A percentile compares a stretch with the other conserved stretches of the same genome.
phyloP scores from a whole-genome alignment of 2,888 invertebrate genomes.

The Hypolimnas misippus region DNA sequence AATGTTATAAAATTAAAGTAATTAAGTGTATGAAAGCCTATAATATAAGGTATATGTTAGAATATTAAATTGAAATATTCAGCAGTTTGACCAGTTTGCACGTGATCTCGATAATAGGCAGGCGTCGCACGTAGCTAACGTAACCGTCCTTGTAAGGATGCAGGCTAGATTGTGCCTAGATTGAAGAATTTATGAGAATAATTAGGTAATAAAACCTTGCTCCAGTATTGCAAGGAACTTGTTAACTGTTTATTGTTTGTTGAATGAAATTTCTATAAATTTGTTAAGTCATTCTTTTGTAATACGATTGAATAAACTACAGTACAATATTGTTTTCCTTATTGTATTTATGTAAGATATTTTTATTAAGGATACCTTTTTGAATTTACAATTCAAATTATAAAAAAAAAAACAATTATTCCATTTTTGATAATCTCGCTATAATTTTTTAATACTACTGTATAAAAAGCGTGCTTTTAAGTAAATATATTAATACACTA shows the following conservation, averaged over 20 bases:
- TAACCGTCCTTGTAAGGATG: conserved; percentile 54
- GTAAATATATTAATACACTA: too few relatives aligned
- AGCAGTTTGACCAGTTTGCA: conserved; percentile 31
- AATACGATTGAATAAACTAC: too few relatives aligned
- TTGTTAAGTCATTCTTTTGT: too few relatives aligned
- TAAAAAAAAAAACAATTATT: too few relatives aligned
- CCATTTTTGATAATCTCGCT: too few relatives aligned
- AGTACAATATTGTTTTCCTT: too few relatives aligned
- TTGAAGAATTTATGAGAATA: conserved; percentile 44
- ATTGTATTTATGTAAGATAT: too few relatives aligned
- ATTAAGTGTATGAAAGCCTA: background rate
- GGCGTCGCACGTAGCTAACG: conserved; percentile 35
- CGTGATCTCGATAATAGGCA: conserved; percentile 35
- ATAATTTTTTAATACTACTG: too few relatives aligned
- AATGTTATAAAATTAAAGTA: background rate
- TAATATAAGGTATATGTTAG: background rate
- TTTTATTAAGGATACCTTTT: too few relatives aligned
- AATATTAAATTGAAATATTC: conserved; percentile 24
- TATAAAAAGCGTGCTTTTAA: too few relatives aligned
- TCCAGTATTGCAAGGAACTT: conserved; percentile 40
- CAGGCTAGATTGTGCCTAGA: conserved; percentile 43
- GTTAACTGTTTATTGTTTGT: conserved; percentile 30
- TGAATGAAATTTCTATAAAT: conserved; percentile 11
- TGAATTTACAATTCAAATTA: too few relatives aligned
- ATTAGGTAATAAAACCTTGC: conserved; percentile 47